A percentile compares a stretch with the other conserved stretches of the same genome.
Conservation (phyloP, 2,797 vertebrate species). For the Gymnothorax javanicus region DNA sequence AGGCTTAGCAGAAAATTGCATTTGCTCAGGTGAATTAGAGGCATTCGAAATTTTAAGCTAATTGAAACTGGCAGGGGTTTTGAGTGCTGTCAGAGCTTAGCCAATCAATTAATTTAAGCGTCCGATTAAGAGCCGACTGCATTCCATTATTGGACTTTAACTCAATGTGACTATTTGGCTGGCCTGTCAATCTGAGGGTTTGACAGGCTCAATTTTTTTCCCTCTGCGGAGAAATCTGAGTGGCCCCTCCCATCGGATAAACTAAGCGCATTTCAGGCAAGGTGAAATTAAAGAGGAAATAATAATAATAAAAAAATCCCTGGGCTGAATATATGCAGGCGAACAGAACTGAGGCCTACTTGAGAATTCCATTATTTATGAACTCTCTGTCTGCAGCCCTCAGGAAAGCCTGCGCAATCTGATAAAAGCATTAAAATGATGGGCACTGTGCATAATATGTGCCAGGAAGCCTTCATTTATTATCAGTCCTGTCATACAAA, state of each 20-base stretch:
- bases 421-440: slow-evolving; percentile 29
- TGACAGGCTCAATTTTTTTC: slow-evolving; percentile 52
- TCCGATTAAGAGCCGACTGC: slow-evolving; percentile 70
- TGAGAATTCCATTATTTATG: slow-evolving; percentile 74
- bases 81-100: slow-evolving; percentile 62
- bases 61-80: slow-evolving; percentile 65
- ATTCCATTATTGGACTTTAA: slow-evolving; percentile 74
- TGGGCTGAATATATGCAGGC: slow-evolving; percentile 63
- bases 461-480: slow-evolving; percentile 33
- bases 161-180: slow-evolving; percentile 73
- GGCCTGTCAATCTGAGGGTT: slow-evolving; percentile 70
- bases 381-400: slow-evolving; percentile 70
- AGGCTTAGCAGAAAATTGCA: slow-evolving; percentile 44
- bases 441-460: slow-evolving; percentile 32
- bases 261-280: slow-evolving; percentile 75
- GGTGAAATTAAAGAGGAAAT: slow-evolving; percentile 60
- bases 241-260: slow-evolving; percentile 73
- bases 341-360: slow-evolving; percentile 58
- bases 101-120: slow-evolving; percentile 70
- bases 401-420: slow-evolving; percentile 44
- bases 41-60: slow-evolving; percentile 62
- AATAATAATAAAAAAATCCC: slow-evolving; percentile 39
- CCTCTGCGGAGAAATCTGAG: slow-evolving; percentile 59
- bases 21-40: slow-evolving; percentile 46
- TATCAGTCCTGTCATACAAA: slow-evolving; percentile 29